Percentiles rank a stretch among this genome's conserved stretches.
These are phyloP conservation scores for Brienomyrus brachyistius DNA, from an alignment of 2,113 vertebrate genomes.

Conservation along the genomic window DNA sequence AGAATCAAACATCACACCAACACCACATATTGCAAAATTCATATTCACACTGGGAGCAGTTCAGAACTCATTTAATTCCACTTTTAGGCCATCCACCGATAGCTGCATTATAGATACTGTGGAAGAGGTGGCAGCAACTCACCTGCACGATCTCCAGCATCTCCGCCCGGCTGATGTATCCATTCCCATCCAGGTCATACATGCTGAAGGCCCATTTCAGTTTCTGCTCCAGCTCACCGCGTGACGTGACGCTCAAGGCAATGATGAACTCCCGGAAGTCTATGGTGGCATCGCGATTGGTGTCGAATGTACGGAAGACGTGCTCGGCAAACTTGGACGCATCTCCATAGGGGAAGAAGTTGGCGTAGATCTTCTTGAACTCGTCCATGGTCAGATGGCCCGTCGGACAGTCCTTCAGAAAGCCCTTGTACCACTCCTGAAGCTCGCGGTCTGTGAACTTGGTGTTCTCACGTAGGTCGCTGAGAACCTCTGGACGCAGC, in stretches of 20 bases:
- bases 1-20: background rate
- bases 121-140: conserved; percentile 13
- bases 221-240: conserved; percentile 66
- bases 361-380: conserved; percentile 71
- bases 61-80: background rate
- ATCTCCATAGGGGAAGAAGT: conserved; percentile 68
- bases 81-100: background rate
- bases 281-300: conserved; percentile 63
- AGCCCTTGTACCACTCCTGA: conserved; percentile 69
- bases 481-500: conserved; percentile 64
- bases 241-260: conserved; percentile 63
- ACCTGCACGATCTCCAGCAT: conserved; percentile 73
- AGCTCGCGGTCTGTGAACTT: conserved; percentile 67
- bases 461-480: conserved; percentile 64
- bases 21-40: background rate
- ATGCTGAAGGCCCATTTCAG: conserved; percentile 70
- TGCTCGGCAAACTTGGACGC: conserved; percentile 68
- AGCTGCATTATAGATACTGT: background rate
- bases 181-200: conserved; percentile 69
- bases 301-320: conserved; percentile 67
- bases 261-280: conserved; percentile 72
- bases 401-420: conserved; percentile 67
- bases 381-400: conserved; percentile 67
- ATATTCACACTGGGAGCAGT: background rate
- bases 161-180: conserved; percentile 65